Evolutionary conservation across 1,140 invertebrate genomes (phyloP), one percentile per base, ranked within the genome.

Genomic region (Papilio helenus): DNA sequence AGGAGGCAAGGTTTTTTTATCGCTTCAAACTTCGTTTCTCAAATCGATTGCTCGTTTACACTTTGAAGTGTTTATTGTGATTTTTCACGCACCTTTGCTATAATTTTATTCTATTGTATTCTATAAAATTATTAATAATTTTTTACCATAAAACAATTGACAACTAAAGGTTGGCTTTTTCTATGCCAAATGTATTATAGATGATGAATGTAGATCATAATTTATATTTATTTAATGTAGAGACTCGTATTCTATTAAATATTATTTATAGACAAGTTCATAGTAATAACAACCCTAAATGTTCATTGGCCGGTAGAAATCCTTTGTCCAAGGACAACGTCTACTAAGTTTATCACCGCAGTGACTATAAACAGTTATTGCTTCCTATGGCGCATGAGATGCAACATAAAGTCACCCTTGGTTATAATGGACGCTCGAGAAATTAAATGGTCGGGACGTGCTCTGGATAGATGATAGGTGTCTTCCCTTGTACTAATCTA

Each of bases 311-410:
- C 89, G 83, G 84, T 81, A 81, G 85, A 90, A 84, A 86, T 88
- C 87, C 89, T 92, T 90, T 92, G 91, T 90, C 87, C 87, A 88
- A 80, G 85, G 87, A 88, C 85, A 84, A 81, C 81, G 81, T 85
- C 84, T 80, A 85, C 84, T 84, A 86, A 90, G 84, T 92, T 92
- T 93, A 91, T 91, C 87, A 85, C 89, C 88, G 83, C 78, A 85
- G 86, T 85, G 87, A 89, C 87, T 88, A 88, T 88, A 88, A 90
- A 83, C 88, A 86, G 89, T 92, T 92, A 92, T 92, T 93, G 92
- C 89, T 81, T 89, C 86, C 81, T 79, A 80, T 87, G 83, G 84
- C 87, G 86, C 82, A 79, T 83, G 84, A 84, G 86, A 88, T 85
- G 85, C 81, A 82, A 85, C 86, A 84, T 88, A 87, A 89, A 90